Evolutionary conservation across 2,797 vertebrate genomes (phyloP).

Genomic region (Clamator glandarius): DNA sequence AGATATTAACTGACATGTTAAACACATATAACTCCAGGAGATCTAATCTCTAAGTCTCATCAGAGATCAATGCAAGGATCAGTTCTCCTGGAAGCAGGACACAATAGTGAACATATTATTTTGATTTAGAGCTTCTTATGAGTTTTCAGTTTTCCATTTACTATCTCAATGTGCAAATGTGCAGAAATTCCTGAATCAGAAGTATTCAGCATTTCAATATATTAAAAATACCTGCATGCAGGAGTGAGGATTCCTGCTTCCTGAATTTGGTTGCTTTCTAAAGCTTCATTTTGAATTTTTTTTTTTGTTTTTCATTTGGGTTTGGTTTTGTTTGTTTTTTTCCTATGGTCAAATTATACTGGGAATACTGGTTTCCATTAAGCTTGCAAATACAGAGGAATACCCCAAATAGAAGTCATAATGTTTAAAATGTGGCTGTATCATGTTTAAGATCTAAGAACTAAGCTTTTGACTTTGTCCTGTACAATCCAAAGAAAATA

Average conservation of each 20-base stretch:
- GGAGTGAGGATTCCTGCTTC: neutral
- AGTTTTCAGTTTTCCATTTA: neutral
- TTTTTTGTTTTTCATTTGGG: neutral
- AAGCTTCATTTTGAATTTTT: neutral
- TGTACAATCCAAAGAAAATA: neutral
- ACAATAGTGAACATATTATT: neutral
- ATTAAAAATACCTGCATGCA: neutral
- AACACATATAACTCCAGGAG: neutral
- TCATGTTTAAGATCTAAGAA: neutral
- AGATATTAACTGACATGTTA: neutral
- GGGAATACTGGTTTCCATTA: neutral
- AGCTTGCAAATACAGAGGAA: neutral
- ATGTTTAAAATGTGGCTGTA: neutral
- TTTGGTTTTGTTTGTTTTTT: accelerated
- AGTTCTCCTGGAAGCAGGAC: neutral
- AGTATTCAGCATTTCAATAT: neutral
- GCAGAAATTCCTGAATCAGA: neutral
- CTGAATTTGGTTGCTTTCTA: neutral
- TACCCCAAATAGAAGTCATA: neutral
- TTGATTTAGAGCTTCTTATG: neutral
- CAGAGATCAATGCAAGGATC: neutral
- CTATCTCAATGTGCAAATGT: neutral
- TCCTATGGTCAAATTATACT: neutral
- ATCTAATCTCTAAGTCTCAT: neutral
- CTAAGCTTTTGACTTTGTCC: neutral